phyloP scores from a whole-genome alignment of 2,888 invertebrate species.

The Arenicola marina region DNA sequence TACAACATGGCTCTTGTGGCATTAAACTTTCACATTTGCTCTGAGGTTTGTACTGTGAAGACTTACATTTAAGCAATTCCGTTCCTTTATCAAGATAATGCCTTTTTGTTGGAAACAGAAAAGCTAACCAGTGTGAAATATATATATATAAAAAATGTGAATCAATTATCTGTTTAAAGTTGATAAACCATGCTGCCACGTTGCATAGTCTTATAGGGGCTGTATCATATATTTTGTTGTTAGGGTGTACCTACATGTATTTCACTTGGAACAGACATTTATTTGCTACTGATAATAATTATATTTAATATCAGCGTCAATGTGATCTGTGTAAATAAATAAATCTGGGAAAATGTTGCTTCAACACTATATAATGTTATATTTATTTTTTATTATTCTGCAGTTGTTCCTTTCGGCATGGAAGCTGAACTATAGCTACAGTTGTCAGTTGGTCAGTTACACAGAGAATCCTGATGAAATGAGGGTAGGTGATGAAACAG shows the following conservation, averaged over 20 bases:
- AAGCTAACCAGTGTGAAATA: too few relatives aligned
- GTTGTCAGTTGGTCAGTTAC: conserved; percentile 57
- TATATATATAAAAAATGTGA: too few relatives aligned
- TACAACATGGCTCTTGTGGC: conserved; percentile 56
- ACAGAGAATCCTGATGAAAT: conserved; percentile 53
- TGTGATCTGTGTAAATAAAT: too few relatives aligned
- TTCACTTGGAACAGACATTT: too few relatives aligned
- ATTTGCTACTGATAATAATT: too few relatives aligned
- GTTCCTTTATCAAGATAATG: neutral
- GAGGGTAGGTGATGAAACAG: conserved; percentile 44
- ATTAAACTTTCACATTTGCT: conserved; percentile 58
- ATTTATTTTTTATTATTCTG: conserved; percentile 1
- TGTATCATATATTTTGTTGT: neutral
- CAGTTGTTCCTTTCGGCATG: conserved; percentile 41
- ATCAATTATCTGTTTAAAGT: too few relatives aligned
- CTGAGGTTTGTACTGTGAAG: conserved; percentile 42
- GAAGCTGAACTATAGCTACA: conserved; percentile 51
- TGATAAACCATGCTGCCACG: too few relatives aligned
- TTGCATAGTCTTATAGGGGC: neutral
- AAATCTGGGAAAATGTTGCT: too few relatives aligned
- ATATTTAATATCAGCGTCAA: too few relatives aligned
- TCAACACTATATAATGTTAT: neutral
- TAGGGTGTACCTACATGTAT: too few relatives aligned
- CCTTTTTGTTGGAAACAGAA: too few relatives aligned
- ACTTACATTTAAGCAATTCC: neutral